Evolutionary conservation across 2,113 vertebrate genomes (phyloP).

Genomic region (Tragelaphus buxtoni): DNA sequence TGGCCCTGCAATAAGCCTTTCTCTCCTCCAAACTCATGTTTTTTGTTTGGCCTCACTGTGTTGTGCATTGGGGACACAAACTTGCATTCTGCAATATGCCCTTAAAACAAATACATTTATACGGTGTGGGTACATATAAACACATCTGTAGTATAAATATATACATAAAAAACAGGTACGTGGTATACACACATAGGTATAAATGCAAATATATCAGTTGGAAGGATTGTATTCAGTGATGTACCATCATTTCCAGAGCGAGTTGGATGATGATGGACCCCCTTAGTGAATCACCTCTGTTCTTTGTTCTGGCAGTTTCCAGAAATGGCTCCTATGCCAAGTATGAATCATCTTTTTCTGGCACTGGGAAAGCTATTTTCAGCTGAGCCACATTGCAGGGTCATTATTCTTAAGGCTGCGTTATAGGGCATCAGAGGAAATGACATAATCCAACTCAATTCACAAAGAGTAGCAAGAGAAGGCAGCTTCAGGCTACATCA

Average conservation of each 20-base stretch:
- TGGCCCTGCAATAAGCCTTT: neutral
- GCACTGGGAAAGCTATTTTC: constrained; percentile 53
- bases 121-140: fast-evolving
- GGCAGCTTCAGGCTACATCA: neutral
- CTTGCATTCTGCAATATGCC: neutral
- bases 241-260: neutral
- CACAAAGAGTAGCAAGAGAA: neutral
- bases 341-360: constrained; percentile 63
- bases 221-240: neutral
- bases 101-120: neutral
- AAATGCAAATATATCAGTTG: neutral
- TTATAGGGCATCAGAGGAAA: constrained; percentile 47
- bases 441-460: constrained; percentile 36
- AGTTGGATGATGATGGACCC: neutral
- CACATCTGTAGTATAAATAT: neutral
- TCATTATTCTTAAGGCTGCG: constrained; percentile 45
- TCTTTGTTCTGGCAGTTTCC: constrained; percentile 57
- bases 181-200: fast-evolving
- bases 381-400: constrained; percentile 4
- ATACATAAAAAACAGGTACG: neutral
- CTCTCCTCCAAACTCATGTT: neutral
- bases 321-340: constrained; percentile 44
- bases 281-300: constrained; percentile 32
- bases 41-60: neutral
- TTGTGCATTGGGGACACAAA: neutral